Evolutionary conservation across 2,797 vertebrate genomes (phyloP).

Genomic region (Oryzias dopingdopingensis): DNA sequence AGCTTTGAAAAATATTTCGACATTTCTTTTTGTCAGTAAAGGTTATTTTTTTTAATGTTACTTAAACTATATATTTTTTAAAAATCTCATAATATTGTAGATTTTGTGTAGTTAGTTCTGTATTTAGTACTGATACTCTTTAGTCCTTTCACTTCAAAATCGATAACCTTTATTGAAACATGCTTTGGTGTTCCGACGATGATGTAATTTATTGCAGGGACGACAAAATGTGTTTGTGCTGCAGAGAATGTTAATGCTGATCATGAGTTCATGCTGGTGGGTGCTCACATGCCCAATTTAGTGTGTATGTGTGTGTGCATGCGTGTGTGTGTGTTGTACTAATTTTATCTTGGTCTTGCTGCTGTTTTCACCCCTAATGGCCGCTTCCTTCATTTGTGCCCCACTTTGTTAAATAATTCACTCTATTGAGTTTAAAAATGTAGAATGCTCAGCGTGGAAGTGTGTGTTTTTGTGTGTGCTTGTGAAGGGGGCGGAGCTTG

Average conservation of each 20-base stretch:
- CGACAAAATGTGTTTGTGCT: not conserved
- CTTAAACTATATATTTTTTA: too few relatives aligned
- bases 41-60: too few relatives aligned
- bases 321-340: slow-evolving; percentile 30
- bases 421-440: slow-evolving; percentile 67
- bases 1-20: too few relatives aligned
- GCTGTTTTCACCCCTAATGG: slow-evolving; percentile 37
- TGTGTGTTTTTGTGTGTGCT: slow-evolving; percentile 27
- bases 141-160: not conserved
- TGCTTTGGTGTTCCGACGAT: not conserved
- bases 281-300: slow-evolving; percentile 5
- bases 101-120: too few relatives aligned
- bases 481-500: slow-evolving; percentile 3
- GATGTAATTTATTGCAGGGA: not conserved
- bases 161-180: not conserved
- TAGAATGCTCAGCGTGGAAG: slow-evolving; percentile 38
- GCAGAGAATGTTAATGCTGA: not conserved
- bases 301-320: slow-evolving; percentile 8
- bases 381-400: slow-evolving; percentile 47
- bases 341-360: slow-evolving; percentile 25
- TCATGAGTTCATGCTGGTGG: slow-evolving; percentile 6
- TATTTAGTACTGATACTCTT: too few relatives aligned
- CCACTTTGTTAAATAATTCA: slow-evolving; percentile 76
- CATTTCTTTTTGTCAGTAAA: too few relatives aligned
- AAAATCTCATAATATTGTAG: too few relatives aligned